These are phyloP conservation scores for Furcifer pardalis DNA, from an alignment of 2,797 vertebrate genomes.

Conservation along the genomic window DNA sequence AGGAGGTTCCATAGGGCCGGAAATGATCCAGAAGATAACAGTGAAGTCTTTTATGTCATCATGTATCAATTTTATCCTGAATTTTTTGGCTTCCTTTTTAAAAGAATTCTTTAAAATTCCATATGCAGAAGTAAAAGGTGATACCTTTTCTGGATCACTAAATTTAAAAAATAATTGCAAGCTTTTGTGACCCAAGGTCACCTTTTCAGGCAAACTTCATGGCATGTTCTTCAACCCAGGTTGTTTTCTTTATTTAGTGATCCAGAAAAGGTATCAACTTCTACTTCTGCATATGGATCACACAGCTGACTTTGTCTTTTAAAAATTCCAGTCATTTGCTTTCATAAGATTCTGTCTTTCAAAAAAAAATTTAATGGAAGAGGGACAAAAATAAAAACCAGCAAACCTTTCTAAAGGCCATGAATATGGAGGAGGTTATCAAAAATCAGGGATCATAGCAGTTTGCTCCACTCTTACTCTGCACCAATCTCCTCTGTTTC, in stretches of 20 bases:
- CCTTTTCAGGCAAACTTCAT: too few relatives aligned
- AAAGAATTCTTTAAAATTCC: too few relatives aligned
- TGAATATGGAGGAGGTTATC: background rate
- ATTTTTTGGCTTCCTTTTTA: constrained; percentile 33
- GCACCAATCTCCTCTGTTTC: background rate
- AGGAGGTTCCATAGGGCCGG: too few relatives aligned
- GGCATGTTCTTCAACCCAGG: too few relatives aligned
- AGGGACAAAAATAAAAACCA: background rate
- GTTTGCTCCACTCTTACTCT: background rate
- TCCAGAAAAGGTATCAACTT: too few relatives aligned
- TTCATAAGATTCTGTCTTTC: background rate
- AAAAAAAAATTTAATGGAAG: background rate
- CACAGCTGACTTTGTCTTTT: background rate
- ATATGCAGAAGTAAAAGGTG: too few relatives aligned
- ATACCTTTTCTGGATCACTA: too few relatives aligned
- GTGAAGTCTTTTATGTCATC: constrained; percentile 6
- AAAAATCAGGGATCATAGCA: background rate
- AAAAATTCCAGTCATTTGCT: background rate
- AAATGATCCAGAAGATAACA: constrained; percentile 16
- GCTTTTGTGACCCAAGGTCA: too few relatives aligned
- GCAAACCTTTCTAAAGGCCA: background rate
- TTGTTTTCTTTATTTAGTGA: too few relatives aligned
- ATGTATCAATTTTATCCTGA: constrained; percentile 10
- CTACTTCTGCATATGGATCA: too few relatives aligned
- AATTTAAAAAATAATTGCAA: too few relatives aligned